Percentiles rank a stretch among this genome's conserved stretches.
Conservation (phyloP, 2,797 vertebrate genomes). For the Rhadinocentrus ornatus region DNA sequence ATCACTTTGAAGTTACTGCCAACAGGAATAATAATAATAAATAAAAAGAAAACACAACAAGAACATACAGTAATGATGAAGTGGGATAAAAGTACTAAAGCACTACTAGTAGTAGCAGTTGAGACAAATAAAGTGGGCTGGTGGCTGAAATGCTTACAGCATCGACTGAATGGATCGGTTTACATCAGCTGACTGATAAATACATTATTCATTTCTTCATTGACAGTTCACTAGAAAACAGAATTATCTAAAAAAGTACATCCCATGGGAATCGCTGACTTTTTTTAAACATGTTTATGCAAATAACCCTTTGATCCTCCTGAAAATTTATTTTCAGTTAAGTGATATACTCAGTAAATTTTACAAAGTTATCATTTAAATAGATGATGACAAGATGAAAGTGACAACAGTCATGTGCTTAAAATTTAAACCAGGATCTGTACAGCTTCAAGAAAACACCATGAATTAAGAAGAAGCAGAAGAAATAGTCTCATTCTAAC, state of each 20-base stretch:
- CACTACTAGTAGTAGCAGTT: constrained; percentile 6
- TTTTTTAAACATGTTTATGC: not conserved
- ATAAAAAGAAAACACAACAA: not conserved
- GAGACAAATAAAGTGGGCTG: constrained; percentile 9
- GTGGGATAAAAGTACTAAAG: not conserved
- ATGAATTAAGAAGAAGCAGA: not conserved
- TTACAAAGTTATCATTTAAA: not conserved
- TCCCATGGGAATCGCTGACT: not conserved
- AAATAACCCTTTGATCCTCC: not conserved
- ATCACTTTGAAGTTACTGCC: not conserved
- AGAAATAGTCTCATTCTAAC: not conserved
- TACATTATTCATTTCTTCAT: not conserved
- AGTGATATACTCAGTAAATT: not conserved
- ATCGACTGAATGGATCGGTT: constrained; percentile 31
- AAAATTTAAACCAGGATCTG: not conserved
- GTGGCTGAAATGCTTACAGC: constrained; percentile 10
- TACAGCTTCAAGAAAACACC: not conserved
- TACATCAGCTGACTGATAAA: constrained; percentile 41
- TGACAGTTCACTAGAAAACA: not conserved
- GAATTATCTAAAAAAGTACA: not conserved
- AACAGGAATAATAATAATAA: not conserved
- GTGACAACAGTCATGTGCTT: not conserved
- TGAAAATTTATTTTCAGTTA: not conserved
- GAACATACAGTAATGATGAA: not conserved
- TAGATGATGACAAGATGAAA: not conserved